Evolutionary conservation across 2,888 invertebrate genomes (phyloP).

Genomic region (Sphaerophoria rueppellii): DNA sequence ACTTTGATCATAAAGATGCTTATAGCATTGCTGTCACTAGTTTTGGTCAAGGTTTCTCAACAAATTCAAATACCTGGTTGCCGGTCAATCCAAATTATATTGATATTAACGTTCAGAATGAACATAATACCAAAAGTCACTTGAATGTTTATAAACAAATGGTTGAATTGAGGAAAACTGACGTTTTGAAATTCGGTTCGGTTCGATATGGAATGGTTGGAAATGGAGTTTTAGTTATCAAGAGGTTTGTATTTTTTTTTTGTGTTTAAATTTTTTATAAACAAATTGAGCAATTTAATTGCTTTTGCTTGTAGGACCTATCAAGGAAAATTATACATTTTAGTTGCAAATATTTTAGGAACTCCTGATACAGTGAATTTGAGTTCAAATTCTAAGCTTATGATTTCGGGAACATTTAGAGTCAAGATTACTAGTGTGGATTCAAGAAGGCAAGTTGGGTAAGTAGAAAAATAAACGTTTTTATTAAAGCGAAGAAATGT

Average conservation of each 20-base stretch:
- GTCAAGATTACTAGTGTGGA: slow-evolving; percentile 76
- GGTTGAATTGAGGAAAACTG: slow-evolving; percentile 79
- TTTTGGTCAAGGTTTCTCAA: slow-evolving; percentile 79
- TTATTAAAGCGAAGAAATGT: neutral
- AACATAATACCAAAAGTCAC: slow-evolving; percentile 83
- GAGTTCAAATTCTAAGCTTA: slow-evolving; percentile 69
- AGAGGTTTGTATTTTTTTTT: slow-evolving; percentile 73
- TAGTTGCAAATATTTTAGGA: slow-evolving; percentile 83
- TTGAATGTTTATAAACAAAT: slow-evolving; percentile 85
- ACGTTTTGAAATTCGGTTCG: slow-evolving; percentile 77
- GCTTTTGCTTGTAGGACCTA: slow-evolving; percentile 34
- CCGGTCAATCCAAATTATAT: slow-evolving; percentile 85
- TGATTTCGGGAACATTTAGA: slow-evolving; percentile 74
- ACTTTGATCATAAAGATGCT: neutral
- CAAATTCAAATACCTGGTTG: slow-evolving; percentile 78
- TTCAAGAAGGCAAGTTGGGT: slow-evolving; percentile 78
- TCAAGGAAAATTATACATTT: slow-evolving; percentile 79
- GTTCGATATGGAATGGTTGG: slow-evolving; percentile 76
- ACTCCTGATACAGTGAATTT: slow-evolving; percentile 79
- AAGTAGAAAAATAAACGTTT: slow-evolving; percentile 27
- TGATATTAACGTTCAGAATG: slow-evolving; percentile 84
- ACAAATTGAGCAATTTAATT: neutral
- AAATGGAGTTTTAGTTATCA: slow-evolving; percentile 78
- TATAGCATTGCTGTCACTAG: neutral
- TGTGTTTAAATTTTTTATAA: too few relatives aligned